Percentiles rank a stretch among this genome's conserved stretches.
Conservation (phyloP, 2,888 invertebrate genomes). For the Drosophila dives region DNA sequence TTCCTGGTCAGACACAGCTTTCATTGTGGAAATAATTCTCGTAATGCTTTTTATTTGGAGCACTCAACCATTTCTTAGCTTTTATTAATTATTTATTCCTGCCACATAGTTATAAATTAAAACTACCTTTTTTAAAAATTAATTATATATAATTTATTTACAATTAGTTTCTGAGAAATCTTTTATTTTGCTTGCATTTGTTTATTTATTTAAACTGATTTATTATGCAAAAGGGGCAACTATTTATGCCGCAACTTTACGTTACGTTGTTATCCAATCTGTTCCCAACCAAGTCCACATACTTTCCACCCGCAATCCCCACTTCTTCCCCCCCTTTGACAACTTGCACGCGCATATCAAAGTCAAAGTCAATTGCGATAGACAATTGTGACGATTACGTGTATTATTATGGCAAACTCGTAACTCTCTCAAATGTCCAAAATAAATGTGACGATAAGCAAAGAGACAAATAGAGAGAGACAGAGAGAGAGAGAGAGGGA, state of each 20-base stretch:
- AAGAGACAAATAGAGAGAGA: neutral
- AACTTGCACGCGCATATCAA: conserved; percentile 52
- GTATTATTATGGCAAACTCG: conserved; percentile 17
- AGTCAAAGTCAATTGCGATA: conserved; percentile 72
- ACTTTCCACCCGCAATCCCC: neutral
- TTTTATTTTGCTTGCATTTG: neutral
- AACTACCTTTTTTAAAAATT: no score
- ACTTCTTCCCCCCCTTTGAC: conserved; percentile 13
- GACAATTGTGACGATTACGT: conserved; percentile 47
- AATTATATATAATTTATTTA: neutral
- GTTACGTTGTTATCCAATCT: neutral
- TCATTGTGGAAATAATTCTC: neutral
- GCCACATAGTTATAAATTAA: neutral
- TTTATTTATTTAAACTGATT: neutral
- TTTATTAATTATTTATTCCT: neutral
- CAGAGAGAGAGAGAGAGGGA: neutral
- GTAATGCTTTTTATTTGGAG: neutral
- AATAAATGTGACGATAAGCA: conserved; percentile 41
- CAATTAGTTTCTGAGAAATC: neutral
- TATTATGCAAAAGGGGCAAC: neutral
- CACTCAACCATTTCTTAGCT: neutral
- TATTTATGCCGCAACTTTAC: neutral
- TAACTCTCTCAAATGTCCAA: conserved; percentile 50
- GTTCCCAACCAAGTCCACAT: neutral
- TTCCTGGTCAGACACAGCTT: neutral